Evolutionary conservation across 1,140 invertebrate species (phyloP).

Genomic region (Lepidurus arcticus): DNA sequence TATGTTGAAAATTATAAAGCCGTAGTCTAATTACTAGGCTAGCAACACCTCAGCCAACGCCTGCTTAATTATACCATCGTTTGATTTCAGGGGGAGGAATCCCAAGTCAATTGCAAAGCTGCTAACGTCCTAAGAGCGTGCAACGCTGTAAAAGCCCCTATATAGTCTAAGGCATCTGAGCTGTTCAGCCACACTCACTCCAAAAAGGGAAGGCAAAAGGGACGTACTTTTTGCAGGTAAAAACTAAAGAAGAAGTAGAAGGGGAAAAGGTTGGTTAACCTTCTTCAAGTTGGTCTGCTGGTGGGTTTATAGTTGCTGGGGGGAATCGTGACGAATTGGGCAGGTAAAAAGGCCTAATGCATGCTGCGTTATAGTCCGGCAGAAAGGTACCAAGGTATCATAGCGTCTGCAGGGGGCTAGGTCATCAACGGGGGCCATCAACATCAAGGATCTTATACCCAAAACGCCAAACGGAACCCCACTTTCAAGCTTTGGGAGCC

Average conservation of each 20-base stretch:
- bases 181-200: too few relatives aligned
- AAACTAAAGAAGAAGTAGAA: background rate
- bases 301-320: background rate
- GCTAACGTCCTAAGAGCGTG: too few relatives aligned
- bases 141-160: too few relatives aligned
- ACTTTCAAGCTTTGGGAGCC: too few relatives aligned
- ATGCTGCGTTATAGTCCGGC: conserved; percentile 10
- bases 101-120: too few relatives aligned
- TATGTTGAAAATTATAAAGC: background rate
- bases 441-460: too few relatives aligned
- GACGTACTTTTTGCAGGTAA: background rate
- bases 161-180: too few relatives aligned
- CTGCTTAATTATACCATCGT: background rate
- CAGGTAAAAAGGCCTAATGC: background rate
- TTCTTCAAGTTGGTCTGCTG: background rate
- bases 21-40: background rate
- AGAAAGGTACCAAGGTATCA: background rate
- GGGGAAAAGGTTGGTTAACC: background rate
- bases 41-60: background rate
- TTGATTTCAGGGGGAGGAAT: background rate
- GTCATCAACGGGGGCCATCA: too few relatives aligned
- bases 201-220: too few relatives aligned
- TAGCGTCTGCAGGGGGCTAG: background rate
- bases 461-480: too few relatives aligned
- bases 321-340: background rate